These are phyloP conservation scores for Pluvianellus socialis DNA, from an alignment of 2,113 vertebrate species.

Conservation along the genomic window DNA sequence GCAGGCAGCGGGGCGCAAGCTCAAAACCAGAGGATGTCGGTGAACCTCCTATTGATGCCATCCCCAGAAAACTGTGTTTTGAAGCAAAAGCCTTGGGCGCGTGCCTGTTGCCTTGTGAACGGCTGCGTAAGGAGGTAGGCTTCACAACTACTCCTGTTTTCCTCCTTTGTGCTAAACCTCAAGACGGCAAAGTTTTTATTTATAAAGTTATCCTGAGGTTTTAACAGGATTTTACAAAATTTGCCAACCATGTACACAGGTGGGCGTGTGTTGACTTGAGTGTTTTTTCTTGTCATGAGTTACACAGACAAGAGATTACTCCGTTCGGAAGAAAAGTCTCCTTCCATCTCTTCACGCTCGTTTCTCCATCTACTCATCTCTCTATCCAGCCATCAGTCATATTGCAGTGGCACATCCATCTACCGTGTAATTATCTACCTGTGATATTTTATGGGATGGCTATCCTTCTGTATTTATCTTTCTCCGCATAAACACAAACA, in stretches of 20 bases:
- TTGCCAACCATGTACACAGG: constrained; percentile 51
- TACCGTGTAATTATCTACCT: neutral
- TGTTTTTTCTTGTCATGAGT: constrained; percentile 37
- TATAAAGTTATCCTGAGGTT: constrained; percentile 61
- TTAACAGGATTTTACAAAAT: constrained; percentile 41
- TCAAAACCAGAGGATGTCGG: rapidly evolving
- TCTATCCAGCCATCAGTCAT: neutral
- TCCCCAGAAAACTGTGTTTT: neutral
- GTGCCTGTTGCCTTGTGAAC: neutral
- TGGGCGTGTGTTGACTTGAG: constrained; percentile 47
- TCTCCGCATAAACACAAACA: neutral
- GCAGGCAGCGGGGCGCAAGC: neutral
- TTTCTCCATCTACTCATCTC: neutral
- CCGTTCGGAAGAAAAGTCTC: neutral
- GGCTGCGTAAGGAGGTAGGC: neutral
- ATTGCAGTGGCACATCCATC: neutral
- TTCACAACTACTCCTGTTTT: neutral
- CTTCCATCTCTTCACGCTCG: neutral
- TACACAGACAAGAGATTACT: neutral
- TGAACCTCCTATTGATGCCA: rapidly evolving
- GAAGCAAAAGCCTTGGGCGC: neutral
- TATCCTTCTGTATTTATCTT: neutral
- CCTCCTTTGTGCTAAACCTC: constrained; percentile 35
- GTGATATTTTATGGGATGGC: neutral
- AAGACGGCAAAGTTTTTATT: constrained; percentile 49